A percentile compares a stretch with the other conserved stretches of the same genome.
These are phyloP conservation scores for Indicator maculatus DNA, from an alignment of 2,113 vertebrate species.

Conservation along the genomic window DNA sequence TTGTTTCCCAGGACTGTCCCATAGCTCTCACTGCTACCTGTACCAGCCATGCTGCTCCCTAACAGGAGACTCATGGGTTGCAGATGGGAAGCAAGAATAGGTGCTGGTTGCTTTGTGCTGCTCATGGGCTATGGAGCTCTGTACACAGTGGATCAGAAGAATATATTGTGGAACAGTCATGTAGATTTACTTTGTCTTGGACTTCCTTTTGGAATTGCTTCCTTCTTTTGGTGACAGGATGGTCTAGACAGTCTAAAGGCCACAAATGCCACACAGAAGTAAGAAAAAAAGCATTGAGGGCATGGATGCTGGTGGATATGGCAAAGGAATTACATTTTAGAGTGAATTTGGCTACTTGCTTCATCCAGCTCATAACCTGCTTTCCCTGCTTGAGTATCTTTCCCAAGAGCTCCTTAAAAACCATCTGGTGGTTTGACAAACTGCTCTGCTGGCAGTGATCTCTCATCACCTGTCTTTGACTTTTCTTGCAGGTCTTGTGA, in stretches of 20 bases:
- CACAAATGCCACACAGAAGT: not conserved
- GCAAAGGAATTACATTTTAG: not conserved
- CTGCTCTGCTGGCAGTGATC: not conserved
- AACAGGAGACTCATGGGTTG: not conserved
- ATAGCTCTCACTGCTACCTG: fast-evolving
- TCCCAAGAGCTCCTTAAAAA: slow-evolving; percentile 21
- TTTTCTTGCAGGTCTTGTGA: slow-evolving; percentile 12
- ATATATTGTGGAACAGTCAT: too few relatives aligned
- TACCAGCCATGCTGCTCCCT: fast-evolving
- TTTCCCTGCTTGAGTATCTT: not conserved
- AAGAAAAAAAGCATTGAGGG: not conserved
- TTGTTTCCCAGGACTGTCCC: not conserved
- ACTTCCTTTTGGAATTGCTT: not conserved
- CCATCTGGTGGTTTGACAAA: slow-evolving; percentile 17
- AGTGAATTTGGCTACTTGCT: not conserved
- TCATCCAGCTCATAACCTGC: not conserved
- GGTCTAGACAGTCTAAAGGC: not conserved
- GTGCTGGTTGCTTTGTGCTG: not conserved
- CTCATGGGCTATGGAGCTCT: not conserved
- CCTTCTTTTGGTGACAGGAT: not conserved
- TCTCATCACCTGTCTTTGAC: not conserved
- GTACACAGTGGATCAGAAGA: not conserved
- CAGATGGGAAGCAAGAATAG: not conserved
- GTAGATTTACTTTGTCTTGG: not conserved
- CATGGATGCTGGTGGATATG: not conserved